A percentile compares a stretch with the other conserved stretches of the same genome.
phyloP scores from a whole-genome alignment of 2,888 invertebrate genomes.

The Tachina fera region DNA sequence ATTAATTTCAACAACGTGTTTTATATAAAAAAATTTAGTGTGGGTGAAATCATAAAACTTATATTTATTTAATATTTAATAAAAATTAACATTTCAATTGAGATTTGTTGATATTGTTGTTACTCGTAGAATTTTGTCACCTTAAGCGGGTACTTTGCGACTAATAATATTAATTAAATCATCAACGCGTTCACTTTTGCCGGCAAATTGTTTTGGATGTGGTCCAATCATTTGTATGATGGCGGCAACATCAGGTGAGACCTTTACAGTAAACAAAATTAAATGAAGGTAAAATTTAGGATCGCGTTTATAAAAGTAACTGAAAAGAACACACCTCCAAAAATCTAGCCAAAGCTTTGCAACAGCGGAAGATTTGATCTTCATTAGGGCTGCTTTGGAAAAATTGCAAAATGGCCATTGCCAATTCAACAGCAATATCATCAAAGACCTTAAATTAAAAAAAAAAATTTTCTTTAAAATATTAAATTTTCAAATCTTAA shows the following conservation, averaged over 20 bases:
- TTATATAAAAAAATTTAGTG: slow-evolving; percentile 39
- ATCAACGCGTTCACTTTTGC: slow-evolving; percentile 91
- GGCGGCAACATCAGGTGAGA: slow-evolving; percentile 94
- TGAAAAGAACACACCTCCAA: slow-evolving; percentile 76
- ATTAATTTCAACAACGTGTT: slow-evolving; percentile 25
- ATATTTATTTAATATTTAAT: slow-evolving; percentile 14
- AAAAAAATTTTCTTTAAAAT: background rate
- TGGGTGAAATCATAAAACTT: slow-evolving; percentile 46
- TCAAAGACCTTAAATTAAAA: slow-evolving; percentile 90
- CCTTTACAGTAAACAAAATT: slow-evolving; percentile 82
- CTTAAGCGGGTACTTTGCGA: slow-evolving; percentile 85
- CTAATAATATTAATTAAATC: slow-evolving; percentile 90
- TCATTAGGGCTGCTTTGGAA: slow-evolving; percentile 91
- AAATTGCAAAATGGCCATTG: slow-evolving; percentile 95
- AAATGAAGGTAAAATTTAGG: background rate
- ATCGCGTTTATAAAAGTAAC: background rate
- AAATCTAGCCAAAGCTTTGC: slow-evolving; percentile 89
- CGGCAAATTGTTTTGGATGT: slow-evolving; percentile 91
- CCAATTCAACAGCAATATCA: slow-evolving; percentile 95
- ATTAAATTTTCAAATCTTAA: background rate
- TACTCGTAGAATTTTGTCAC: background rate
- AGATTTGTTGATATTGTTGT: slow-evolving; percentile 28
- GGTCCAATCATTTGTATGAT: slow-evolving; percentile 96
- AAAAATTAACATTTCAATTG: slow-evolving; percentile 52
- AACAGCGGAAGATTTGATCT: slow-evolving; percentile 90